Evolutionary conservation across 2,113 vertebrate species (phyloP), one percentile per base, ranked within the genome.

Genomic region (Spheniscus mendiculus): DNA sequence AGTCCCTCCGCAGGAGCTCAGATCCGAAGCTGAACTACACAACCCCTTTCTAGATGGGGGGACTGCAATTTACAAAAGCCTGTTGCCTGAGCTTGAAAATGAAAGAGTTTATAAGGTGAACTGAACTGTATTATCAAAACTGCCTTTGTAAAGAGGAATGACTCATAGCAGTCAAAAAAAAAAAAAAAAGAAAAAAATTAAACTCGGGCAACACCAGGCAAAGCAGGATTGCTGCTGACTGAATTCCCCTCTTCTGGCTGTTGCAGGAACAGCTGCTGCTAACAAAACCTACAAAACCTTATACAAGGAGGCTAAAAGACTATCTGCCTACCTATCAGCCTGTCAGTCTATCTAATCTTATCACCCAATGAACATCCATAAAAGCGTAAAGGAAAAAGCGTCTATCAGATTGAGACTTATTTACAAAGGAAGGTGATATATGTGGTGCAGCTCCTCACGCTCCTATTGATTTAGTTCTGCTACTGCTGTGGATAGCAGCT

Each of bases 201-300:
- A 52, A 61, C 38, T 50, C 11, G 0, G 15, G n/a, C 50, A 74
- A 74, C 63, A 49, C 17, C 32, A 52, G 67, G 55, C 26, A 1
- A 94, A 73, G 50, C 36, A 62, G 74, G 49, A 84, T 52, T 78
- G 63, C 85, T 79, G 65, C 27, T 78, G 86, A 78, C 47, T 73
- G 53, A 95, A 95, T 95, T 97, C 71, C 71, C 91, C 82, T 95
- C 87, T 97, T 94, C 91, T 91, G 91, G 87, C 62, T 83, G 82
- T 18, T 93, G 36, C 58, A n/a, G 73, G 91, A 97, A 97, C 0
- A 13, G 79, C 87, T 91, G 81, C 87, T 69, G 61, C 76, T 94
- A 92, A 71, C 76, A 94, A 95, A 97, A 96, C 49, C 83, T 91
- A 71, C 72, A 71, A 91, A 95, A 85, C 40, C 81, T 89, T 79